Evolutionary conservation across 1,140 invertebrate species (phyloP).

Genomic region (Penaeus chinensis): DNA sequence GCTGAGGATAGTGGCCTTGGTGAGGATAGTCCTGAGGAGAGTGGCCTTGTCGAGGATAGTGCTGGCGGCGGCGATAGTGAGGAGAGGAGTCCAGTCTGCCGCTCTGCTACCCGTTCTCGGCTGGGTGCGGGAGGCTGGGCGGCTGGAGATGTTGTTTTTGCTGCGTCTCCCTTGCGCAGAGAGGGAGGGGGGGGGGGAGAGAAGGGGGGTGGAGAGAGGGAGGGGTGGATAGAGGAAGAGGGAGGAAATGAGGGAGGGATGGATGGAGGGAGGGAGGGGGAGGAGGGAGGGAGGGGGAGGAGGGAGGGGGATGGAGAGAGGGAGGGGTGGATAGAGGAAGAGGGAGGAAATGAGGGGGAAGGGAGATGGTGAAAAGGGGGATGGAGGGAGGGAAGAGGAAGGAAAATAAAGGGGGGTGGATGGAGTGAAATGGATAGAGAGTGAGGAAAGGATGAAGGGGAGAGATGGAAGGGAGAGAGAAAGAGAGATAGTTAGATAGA

Average conservation of each 20-base stretch:
- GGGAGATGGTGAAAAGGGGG: not conserved
- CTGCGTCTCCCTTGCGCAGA: not conserved
- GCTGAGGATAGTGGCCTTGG: not conserved
- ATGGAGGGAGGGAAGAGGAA: not conserved
- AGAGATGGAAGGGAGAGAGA: not conserved
- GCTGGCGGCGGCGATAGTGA: not conserved
- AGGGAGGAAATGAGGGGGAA: too few species aligned
- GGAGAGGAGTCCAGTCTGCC: not conserved
- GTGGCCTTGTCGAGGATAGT: not conserved
- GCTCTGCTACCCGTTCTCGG: not conserved
- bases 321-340: too few species aligned
- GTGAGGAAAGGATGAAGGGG: not conserved
- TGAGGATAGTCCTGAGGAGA: too few species aligned
- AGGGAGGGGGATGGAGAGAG: not conserved
- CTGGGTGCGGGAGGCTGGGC: not conserved
- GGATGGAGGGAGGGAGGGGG: not conserved
- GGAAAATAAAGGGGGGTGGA: not conserved
- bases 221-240: not conserved
- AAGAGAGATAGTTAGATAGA: not conserved
- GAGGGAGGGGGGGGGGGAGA: not conserved
- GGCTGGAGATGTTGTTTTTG: not conserved
- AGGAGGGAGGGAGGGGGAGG: not conserved
- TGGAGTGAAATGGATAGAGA: not conserved
- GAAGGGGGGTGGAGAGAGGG: not conserved
- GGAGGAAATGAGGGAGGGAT: not conserved